Percentiles rank a stretch among this genome's conserved stretches.
Evolutionary conservation across 2,113 vertebrate genomes (phyloP).

Genomic region (Perca schrenkii): DNA sequence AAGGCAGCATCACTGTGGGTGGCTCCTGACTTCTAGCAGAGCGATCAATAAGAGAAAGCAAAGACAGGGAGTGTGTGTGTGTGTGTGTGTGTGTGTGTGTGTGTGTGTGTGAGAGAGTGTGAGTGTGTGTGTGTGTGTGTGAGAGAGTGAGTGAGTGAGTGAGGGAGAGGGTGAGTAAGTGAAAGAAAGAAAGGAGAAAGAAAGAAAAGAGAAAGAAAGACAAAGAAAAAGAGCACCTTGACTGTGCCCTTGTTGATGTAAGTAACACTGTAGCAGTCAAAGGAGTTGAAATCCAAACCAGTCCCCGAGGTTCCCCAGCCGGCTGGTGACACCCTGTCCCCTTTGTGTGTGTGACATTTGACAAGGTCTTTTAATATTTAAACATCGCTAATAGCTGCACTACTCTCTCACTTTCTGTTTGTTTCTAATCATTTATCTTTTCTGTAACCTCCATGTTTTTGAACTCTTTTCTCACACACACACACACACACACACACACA

Average conservation of each 20-base stretch:
- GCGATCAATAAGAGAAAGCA: slow-evolving; percentile 62
- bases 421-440: slow-evolving; percentile 27
- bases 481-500: not conserved
- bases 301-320: slow-evolving; percentile 33
- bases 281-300: slow-evolving; percentile 66
- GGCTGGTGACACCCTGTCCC: slow-evolving; percentile 34
- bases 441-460: slow-evolving; percentile 6
- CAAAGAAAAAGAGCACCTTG: slow-evolving; percentile 43
- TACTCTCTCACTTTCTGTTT: slow-evolving; percentile 24
- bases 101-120: not conserved
- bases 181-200: too few relatives aligned
- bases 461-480: too few relatives aligned
- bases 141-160: not conserved
- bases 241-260: slow-evolving; percentile 78
- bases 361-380: slow-evolving; percentile 76
- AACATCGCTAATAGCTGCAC: slow-evolving; percentile 65
- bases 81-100: not conserved
- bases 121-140: too few relatives aligned
- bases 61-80: slow-evolving; percentile 33
- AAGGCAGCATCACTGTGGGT: slow-evolving; percentile 6
- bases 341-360: slow-evolving; percentile 43
- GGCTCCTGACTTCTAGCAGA: slow-evolving; percentile 20
- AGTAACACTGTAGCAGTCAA: slow-evolving; percentile 71
- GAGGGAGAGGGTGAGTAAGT: not conserved
- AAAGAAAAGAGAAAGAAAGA: too few relatives aligned